Evolutionary conservation across 2,888 invertebrate genomes (phyloP), one percentile per base, ranked within the genome.

Genomic region (Heliconius hortense): DNA sequence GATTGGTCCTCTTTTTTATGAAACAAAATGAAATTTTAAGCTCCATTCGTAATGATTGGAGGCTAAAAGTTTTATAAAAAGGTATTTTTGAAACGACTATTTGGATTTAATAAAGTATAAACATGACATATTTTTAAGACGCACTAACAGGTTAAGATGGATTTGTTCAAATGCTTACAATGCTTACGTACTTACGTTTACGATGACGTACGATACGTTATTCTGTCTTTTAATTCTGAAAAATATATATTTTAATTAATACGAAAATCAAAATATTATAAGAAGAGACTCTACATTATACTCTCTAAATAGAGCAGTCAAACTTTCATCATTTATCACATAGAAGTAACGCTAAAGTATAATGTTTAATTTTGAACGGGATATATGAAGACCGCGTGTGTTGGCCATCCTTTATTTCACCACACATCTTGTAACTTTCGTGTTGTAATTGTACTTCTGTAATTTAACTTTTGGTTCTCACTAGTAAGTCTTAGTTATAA

Each of bases 281-380:
- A 35, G 13, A 64, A 64, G 13, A 39, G 39, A 64, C n/a, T 53
- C 8, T 35, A 35, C n/a, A 35, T 64, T n/a, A 13, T 64, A 35
- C 11, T 64, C 24, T 24, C 64, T 2, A 69, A 53, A 39, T 21
- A 39, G 18, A 39, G 31, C 35, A 35, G 10, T 71, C 24, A 26
- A 71, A 60, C 39, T 71, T 71, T 60, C 21, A 60, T 39, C 60
- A 43, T 71, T 71, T 39, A 60, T 71, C 71, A 43, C 18, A 26
- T 18, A 39, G 59, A 59, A 60, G 28, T 43, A 26, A 39, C 39
- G 39, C 60, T 24, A 60, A 43, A 71, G 59, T 35, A 8, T 59
- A 59, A 35, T 24, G 39, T 18, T 60, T 26, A 71, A 71, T 39
- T 60, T 60, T 71, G 70, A 60, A 71, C 59, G 21, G 60, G 24